Base-by-base conservation (phyloP, 2,797 vertebrate genomes). In the Centroberyx gerrardi region DNA sequence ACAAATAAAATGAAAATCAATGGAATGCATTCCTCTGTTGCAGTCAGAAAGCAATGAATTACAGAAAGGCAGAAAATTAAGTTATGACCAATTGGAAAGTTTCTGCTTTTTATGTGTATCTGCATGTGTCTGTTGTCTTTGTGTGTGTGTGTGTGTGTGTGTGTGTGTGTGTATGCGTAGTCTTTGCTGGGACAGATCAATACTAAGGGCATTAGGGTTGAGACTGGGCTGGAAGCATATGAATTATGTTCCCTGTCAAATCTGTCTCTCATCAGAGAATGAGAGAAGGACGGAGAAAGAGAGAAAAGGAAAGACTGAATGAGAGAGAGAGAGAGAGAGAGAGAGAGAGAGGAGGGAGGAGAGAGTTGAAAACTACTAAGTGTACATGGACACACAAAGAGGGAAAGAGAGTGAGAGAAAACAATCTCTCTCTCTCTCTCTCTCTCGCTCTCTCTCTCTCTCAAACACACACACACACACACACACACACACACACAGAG, bases 401-500 rank as follows among this genome's bases (percentile, higher is more conserved):
- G 14, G 4, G 17, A 59, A 29, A 59, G 31, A 9, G 2, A 59
- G 56, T 2, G 33, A 90, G 18, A 62, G 3, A 29, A 8, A 44
- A 3, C 7, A 56, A 10, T 2, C n/a, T 27, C 51, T 22, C 22
- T 22, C 22, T 22, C 22, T 22, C 22, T 22, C 22, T 22, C 22
- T 22, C 22, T 22, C 22, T 22, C 1, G 22, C 42, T 44, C 42
- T 8, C 12, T 44, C 12, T 44, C 42, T 10, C 5, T 1, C 38
- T 12, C n/a, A 40, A 12, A 17, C 38, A 40, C 36, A 18, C 59
- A 42, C 36, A 14, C n/a, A 62, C 38, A 46, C 38, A 46, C n/a
- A 46, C 38, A 62, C n/a, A 95, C 92, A 95, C 95, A 95, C 84
- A 95, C 95, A 96, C 95, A 95, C 94, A 95, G 94, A 84, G 58